Percentiles rank a stretch among this genome's conserved stretches.
These are phyloP conservation scores for Pachycephus smyrnensis DNA, from an alignment of 2,888 invertebrate genomes.

Conservation along the genomic window DNA sequence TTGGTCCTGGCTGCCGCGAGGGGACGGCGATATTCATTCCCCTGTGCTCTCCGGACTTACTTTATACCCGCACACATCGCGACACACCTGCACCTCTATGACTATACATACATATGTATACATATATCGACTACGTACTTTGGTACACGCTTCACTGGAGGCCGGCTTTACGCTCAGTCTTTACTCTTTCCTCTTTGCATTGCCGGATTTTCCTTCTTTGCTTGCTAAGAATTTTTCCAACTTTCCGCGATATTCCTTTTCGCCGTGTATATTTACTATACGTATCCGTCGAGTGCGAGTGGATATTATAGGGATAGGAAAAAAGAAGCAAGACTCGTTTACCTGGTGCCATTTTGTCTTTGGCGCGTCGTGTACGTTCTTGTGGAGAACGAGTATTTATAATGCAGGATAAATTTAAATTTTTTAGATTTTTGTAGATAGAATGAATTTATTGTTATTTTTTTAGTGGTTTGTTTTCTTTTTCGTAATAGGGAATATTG, in stretches of 20 bases:
- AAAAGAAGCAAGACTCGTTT: not conserved
- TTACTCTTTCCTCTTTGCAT: conserved; percentile 28
- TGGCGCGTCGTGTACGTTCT: not conserved
- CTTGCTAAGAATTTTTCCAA: not conserved
- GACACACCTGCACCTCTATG: not conserved
- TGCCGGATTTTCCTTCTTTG: conserved; percentile 20
- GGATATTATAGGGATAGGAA: not conserved
- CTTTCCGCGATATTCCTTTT: not conserved
- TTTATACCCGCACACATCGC: conserved; percentile 18
- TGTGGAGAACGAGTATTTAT: not conserved
- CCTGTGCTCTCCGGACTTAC: conserved; percentile 36
- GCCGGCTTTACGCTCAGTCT: conserved; percentile 28
- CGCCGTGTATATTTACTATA: not conserved
- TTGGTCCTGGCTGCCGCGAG: conserved; percentile 61
- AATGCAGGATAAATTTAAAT: not conserved
- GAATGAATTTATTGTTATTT: not conserved
- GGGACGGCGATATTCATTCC: conserved; percentile 63
- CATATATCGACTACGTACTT: conserved; percentile 15
- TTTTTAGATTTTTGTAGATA: not conserved
- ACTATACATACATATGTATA: conserved; percentile 34
- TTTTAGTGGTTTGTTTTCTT: not conserved
- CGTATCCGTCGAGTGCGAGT: not conserved
- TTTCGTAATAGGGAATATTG: not conserved
- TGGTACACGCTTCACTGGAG: conserved; percentile 38
- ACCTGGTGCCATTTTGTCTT: not conserved